A percentile compares a stretch with the other conserved stretches of the same genome.
These are phyloP conservation scores for Arvicanthis niloticus DNA, from an alignment of 2,113 vertebrate genomes.

Conservation along the genomic window DNA sequence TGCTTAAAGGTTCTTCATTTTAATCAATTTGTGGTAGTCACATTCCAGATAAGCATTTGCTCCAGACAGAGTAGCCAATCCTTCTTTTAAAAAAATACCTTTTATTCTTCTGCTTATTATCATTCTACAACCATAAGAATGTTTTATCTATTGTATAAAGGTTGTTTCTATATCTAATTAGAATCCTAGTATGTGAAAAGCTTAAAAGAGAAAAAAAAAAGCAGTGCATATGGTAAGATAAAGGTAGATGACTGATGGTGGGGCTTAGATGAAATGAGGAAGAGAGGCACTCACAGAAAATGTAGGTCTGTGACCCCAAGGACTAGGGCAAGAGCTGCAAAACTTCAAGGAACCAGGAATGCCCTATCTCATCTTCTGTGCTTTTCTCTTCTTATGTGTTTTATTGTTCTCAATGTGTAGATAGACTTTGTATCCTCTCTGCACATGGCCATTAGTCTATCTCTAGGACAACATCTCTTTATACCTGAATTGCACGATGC, in stretches of 20 bases:
- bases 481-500: neutral
- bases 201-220: neutral
- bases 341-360: neutral
- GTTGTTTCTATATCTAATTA: neutral
- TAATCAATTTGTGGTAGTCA: neutral
- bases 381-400: neutral
- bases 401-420: neutral
- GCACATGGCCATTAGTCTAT: neutral
- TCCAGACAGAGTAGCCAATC: neutral
- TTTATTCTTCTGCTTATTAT: neutral
- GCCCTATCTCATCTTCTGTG: neutral
- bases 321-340: neutral
- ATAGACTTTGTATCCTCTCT: neutral
- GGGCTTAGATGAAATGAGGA: neutral
- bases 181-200: neutral
- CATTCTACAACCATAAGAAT: neutral
- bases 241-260: neutral
- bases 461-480: neutral
- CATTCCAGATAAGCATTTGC: neutral
- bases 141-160: neutral
- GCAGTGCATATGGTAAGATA: neutral
- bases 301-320: neutral
- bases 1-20: neutral
- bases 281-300: neutral
- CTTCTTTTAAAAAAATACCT: neutral